phyloP scores from a whole-genome alignment of 2,797 vertebrate species.

The Nannoperca australis region DNA sequence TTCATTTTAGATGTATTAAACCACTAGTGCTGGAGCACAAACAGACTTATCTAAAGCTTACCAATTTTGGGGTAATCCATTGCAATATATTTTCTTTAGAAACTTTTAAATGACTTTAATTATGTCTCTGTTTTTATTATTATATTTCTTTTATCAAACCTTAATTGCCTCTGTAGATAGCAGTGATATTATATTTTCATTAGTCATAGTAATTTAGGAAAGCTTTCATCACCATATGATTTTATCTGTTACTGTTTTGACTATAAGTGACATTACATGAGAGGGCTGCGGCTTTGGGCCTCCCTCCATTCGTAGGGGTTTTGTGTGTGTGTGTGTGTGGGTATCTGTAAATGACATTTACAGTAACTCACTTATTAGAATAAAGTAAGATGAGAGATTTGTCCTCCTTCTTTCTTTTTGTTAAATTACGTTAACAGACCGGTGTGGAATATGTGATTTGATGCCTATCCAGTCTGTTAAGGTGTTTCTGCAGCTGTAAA shows the following conservation, averaged over 20 bases:
- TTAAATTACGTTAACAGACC: constrained; percentile 22
- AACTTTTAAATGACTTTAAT: constrained; percentile 1
- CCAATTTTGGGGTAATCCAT: constrained; percentile 1
- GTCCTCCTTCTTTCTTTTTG: constrained; percentile 14
- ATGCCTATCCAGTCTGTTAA: constrained; percentile 4
- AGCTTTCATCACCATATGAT: constrained; percentile 29
- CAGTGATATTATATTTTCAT: constrained; percentile 1
- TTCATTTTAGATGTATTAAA: constrained; percentile 10
- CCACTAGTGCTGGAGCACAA: background rate
- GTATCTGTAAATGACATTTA: constrained; percentile 45
- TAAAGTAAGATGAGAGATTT: constrained; percentile 42
- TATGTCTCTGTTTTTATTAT: background rate
- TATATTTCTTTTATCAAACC: background rate
- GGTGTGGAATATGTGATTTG: constrained; percentile 19
- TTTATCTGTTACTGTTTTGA: constrained; percentile 30
- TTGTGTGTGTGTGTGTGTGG: background rate
- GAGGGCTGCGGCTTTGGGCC: constrained; percentile 31
- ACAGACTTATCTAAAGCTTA: background rate
- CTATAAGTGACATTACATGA: constrained; percentile 40
- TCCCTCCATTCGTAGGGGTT: background rate
- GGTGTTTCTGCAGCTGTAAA: constrained; percentile 49
- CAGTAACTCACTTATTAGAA: constrained; percentile 24
- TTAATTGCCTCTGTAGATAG: background rate
- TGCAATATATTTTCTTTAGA: background rate
- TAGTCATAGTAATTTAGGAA: constrained; percentile 7